A percentile compares a stretch with the other conserved stretches of the same genome.
Evolutionary conservation across 2,797 vertebrate genomes (phyloP).

Genomic region (Anguilla marmorata): DNA sequence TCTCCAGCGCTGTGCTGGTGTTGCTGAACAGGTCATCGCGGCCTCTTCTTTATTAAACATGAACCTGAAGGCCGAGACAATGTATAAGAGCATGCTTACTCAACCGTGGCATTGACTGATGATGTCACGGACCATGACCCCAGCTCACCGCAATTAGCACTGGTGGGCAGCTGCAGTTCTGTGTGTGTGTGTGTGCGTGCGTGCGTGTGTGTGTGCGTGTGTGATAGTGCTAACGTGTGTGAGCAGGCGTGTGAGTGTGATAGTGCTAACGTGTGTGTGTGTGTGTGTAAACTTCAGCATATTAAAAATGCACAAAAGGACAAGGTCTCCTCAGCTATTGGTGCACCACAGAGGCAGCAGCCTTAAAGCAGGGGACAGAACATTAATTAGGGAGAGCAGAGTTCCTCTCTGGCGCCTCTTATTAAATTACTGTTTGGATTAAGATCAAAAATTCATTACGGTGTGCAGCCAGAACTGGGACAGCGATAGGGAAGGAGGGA

Average conservation of each 20-base stretch:
- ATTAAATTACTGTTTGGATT: slow-evolving; percentile 77
- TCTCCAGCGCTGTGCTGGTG: not conserved
- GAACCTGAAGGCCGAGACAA: not conserved
- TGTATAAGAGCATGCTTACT: not conserved
- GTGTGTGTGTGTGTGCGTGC: not conserved
- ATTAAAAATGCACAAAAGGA: slow-evolving; percentile 58
- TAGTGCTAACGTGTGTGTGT: not conserved
- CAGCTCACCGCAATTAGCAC: not conserved
- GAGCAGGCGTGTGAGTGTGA: not conserved
- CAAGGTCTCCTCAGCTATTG: slow-evolving; percentile 50
- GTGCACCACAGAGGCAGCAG: slow-evolving; percentile 45
- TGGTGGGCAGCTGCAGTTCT: too few relatives aligned
- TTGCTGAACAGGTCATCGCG: not conserved
- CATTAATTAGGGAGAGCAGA: slow-evolving; percentile 66
- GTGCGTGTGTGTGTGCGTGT: not conserved
- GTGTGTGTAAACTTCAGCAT: slow-evolving; percentile 43
- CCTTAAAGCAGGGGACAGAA: slow-evolving; percentile 55
- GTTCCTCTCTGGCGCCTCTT: slow-evolving; percentile 60
- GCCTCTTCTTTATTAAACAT: not conserved
- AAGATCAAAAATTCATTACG: slow-evolving; percentile 74
- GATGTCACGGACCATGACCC: not conserved
- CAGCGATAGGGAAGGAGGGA: slow-evolving; percentile 41
- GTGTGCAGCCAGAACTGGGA: slow-evolving; percentile 58
- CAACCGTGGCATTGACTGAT: not conserved
- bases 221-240: not conserved